Evolutionary conservation across 2,888 invertebrate genomes (phyloP).

Genomic region (Perizoma flavofasciatum): DNA sequence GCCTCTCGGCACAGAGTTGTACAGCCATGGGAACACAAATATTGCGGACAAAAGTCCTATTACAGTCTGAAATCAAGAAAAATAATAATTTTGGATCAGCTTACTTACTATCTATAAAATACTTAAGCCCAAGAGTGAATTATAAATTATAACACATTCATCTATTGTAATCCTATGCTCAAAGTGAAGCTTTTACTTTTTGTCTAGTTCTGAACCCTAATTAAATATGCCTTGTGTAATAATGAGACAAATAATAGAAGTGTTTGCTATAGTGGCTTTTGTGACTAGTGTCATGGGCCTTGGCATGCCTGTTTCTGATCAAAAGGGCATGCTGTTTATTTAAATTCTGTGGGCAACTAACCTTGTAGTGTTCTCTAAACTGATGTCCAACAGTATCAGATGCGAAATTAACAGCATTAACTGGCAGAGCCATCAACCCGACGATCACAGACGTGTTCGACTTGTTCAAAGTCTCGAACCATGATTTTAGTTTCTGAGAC

Average conservation of each 20-base stretch:
- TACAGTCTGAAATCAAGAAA: slow-evolving; percentile 63
- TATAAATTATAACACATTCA: too few species aligned
- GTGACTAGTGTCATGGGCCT: too few species aligned
- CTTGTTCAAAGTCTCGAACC: slow-evolving; percentile 89
- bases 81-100: not conserved
- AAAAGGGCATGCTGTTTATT: too few species aligned
- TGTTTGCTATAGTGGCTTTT: too few species aligned
- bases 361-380: slow-evolving; percentile 86
- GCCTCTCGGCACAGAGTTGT: slow-evolving; percentile 88
- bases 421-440: slow-evolving; percentile 86
- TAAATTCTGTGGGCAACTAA: slow-evolving; percentile 37
- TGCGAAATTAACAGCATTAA: slow-evolving; percentile 89
- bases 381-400: slow-evolving; percentile 90
- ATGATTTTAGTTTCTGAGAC: slow-evolving; percentile 89
- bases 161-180: too few species aligned
- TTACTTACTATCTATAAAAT: not conserved
- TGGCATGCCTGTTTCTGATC: too few species aligned
- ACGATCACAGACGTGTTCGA: slow-evolving; percentile 86
- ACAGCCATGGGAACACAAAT: slow-evolving; percentile 84
- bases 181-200: too few species aligned
- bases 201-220: too few species aligned
- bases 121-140: too few species aligned
- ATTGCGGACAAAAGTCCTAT: slow-evolving; percentile 69
- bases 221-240: too few species aligned
- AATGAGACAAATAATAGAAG: too few species aligned